A percentile compares a stretch with the other conserved stretches of the same genome.
Conservation (phyloP, 1,140 invertebrate genomes). For the Drosophila bipectinata region DNA sequence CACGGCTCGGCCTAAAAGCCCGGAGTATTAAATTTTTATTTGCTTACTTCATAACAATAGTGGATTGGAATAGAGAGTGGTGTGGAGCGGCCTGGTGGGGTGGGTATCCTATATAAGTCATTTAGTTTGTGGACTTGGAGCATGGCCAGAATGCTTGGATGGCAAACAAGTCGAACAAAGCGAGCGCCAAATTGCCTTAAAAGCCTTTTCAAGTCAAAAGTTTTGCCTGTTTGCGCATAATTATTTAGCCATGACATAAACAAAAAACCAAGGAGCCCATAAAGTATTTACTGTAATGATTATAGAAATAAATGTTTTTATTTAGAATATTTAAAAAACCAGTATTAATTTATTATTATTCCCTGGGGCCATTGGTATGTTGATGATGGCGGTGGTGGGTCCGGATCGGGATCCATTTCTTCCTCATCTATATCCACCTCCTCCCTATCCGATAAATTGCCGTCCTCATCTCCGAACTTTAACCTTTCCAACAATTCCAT, state of each 20-base stretch:
- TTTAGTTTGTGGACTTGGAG: slow-evolving; percentile 60
- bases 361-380: too few relatives aligned
- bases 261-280: slow-evolving; percentile 11
- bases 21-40: slow-evolving; percentile 77
- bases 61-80: slow-evolving; percentile 5
- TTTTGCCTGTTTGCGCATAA: slow-evolving; percentile 78
- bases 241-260: slow-evolving; percentile 70
- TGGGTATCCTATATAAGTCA: slow-evolving; percentile 49
- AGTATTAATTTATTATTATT: background rate
- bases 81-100: background rate
- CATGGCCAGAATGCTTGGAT: slow-evolving; percentile 59
- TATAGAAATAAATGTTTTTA: background rate
- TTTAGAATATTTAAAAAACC: background rate
- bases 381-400: too few relatives aligned
- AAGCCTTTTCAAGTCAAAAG: slow-evolving; percentile 76
- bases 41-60: slow-evolving; percentile 71
- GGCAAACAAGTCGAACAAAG: slow-evolving; percentile 77
- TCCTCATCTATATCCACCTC: background rate
- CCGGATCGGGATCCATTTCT: background rate
- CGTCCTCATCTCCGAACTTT: slow-evolving; percentile 29
- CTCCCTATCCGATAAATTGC: background rate
- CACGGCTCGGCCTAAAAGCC: slow-evolving; percentile 55
- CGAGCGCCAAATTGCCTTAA: slow-evolving; percentile 77
- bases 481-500: slow-evolving; percentile 43
- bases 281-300: slow-evolving; percentile 1